Evolutionary conservation across 1,140 invertebrate species (phyloP).

Genomic region (Cardiocondyla obscurior): DNA sequence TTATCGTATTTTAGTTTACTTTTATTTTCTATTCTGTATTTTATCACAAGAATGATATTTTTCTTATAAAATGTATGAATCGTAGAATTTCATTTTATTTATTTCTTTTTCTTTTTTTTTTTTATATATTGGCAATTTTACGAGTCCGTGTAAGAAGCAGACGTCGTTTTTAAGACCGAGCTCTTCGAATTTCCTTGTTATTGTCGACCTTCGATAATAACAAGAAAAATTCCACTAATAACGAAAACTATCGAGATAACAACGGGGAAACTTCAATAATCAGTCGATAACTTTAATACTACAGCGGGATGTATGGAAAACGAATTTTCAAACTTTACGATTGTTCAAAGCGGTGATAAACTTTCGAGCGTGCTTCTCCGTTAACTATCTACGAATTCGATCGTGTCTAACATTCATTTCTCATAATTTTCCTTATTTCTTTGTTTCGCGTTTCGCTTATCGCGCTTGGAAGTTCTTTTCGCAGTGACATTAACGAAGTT

Average conservation of each 20-base stretch:
- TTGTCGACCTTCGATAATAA: neutral
- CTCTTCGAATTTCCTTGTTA: neutral
- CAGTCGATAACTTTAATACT: constrained; percentile 34
- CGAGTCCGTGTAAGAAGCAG: neutral
- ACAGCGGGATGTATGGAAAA: constrained; percentile 31
- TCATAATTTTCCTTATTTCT: constrained; percentile 9
- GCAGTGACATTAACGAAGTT: neutral
- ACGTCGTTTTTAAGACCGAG: neutral
- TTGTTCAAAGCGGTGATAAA: neutral
- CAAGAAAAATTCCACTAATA: constrained; percentile 20
- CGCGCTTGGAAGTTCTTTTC: neutral
- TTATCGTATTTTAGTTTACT: neutral
- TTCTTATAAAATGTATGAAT: neutral
- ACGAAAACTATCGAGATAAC: constrained; percentile 2
- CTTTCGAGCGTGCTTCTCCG: constrained; percentile 1
- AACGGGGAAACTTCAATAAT: constrained; percentile 31
- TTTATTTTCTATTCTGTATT: neutral
- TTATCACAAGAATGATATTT: neutral
- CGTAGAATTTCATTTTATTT: neutral
- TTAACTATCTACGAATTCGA: constrained; percentile 49
- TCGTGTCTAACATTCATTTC: constrained; percentile 16
- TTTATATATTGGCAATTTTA: neutral
- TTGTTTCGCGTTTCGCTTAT: neutral
- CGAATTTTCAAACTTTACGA: constrained; percentile 27
- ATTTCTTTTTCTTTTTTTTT: neutral